phyloP scores from a whole-genome alignment of 2,888 invertebrate genomes.

The Hemithea aestivaria region DNA sequence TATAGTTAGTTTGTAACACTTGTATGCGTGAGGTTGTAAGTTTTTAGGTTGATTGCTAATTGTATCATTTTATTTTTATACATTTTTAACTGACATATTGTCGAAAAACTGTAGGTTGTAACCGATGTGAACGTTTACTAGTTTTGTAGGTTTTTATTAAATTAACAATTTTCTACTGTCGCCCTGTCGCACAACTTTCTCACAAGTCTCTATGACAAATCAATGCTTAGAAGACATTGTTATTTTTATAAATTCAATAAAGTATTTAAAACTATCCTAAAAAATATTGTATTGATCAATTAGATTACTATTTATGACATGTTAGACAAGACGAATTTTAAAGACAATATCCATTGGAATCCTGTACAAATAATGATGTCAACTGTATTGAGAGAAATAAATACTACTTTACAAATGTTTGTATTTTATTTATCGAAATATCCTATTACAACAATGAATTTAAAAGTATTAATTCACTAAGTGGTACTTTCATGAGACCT shows the following conservation, averaged over 20 bases:
- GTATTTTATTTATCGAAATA: conserved; percentile 10
- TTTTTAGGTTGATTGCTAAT: conserved; percentile 37
- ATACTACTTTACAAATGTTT: conserved; percentile 35
- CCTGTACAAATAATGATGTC: conserved; percentile 37
- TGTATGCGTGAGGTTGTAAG: conserved; percentile 39
- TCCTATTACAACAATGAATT: neutral
- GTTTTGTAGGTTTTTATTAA: conserved; percentile 39
- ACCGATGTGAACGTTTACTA: conserved; percentile 45
- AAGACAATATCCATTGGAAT: no score
- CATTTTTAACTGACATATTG: conserved; percentile 70
- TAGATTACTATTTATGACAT: no score
- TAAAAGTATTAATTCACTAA: no score
- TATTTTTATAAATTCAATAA: neutral
- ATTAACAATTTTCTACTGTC: conserved; percentile 27
- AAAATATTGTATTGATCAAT: no score
- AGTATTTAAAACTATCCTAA: no score
- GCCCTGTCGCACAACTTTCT: conserved; percentile 23
- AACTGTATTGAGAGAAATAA: conserved; percentile 61
- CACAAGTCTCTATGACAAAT: neutral
- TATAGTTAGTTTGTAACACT: conserved; percentile 48
- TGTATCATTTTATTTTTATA: conserved; percentile 72
- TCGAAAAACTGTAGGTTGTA: conserved; percentile 67
- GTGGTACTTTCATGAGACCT: no score
- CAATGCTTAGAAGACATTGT: conserved; percentile 4
- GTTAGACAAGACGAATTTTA: no score